Conservation (phyloP, 2,888 invertebrate genomes). For the Eilema sororculum region DNA sequence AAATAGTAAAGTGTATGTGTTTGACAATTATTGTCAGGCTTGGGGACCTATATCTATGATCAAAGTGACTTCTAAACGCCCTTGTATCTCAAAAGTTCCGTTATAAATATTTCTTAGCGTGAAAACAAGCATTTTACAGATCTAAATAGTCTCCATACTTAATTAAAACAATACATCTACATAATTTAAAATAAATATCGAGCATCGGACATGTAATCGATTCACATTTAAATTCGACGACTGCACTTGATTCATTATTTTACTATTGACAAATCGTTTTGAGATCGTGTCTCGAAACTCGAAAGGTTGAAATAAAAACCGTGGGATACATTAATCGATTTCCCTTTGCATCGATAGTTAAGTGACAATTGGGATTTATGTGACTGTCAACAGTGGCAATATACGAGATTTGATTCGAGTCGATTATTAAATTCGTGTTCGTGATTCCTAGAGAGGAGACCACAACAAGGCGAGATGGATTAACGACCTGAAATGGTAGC, state of each 20-base stretch:
- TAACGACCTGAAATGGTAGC: no score
- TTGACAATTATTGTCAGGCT: neutral
- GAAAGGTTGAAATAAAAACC: slow-evolving; percentile 35
- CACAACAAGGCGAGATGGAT: no score
- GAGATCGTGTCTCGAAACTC: slow-evolving; percentile 47
- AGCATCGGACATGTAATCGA: slow-evolving; percentile 47
- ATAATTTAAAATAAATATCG: slow-evolving; percentile 46
- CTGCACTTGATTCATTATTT: slow-evolving; percentile 53
- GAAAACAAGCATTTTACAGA: slow-evolving; percentile 13
- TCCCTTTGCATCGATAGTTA: slow-evolving; percentile 29
- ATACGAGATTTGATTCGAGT: slow-evolving; percentile 27
- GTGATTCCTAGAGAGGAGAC: no score
- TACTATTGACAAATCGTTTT: slow-evolving; percentile 51
- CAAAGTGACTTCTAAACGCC: neutral
- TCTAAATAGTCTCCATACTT: slow-evolving; percentile 27
- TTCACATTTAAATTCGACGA: slow-evolving; percentile 49
- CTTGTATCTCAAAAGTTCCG: neutral
- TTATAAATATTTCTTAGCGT: neutral
- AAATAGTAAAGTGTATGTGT: neutral
- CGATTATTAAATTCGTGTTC: slow-evolving; percentile 9
- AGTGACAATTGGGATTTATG: slow-evolving; percentile 46
- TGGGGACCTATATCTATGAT: neutral
- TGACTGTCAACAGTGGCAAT: slow-evolving; percentile 19
- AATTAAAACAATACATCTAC: slow-evolving; percentile 40
- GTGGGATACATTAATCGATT: slow-evolving; percentile 45